A percentile compares a stretch with the other conserved stretches of the same genome.
Conservation (phyloP, 2,113 vertebrate species). For the Oncorhynchus keta region DNA sequence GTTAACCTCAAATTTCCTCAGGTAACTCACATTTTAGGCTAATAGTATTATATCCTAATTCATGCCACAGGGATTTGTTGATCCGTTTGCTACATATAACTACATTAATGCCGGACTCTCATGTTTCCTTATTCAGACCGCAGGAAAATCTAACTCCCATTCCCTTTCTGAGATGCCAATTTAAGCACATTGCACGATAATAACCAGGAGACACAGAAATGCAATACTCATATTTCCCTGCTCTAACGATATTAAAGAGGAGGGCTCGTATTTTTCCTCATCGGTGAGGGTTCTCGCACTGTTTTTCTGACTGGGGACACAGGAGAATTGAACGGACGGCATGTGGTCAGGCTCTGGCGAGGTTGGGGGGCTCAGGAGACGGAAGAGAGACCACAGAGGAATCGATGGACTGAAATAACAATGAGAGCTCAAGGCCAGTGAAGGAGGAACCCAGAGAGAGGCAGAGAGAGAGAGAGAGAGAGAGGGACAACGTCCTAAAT, state of each 20-base stretch:
- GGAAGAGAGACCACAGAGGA: slow-evolving; percentile 2
- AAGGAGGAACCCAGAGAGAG: neutral
- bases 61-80: neutral
- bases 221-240: slow-evolving; percentile 21
- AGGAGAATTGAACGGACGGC: slow-evolving; percentile 8
- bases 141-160: slow-evolving; percentile 14
- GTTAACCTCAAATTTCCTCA: slow-evolving; percentile 1
- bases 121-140: slow-evolving; percentile 18
- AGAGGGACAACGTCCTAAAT: neutral
- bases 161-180: slow-evolving; percentile 5
- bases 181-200: slow-evolving; percentile 4
- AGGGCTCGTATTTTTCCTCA: neutral
- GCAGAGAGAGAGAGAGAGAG: neutral
- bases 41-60: neutral
- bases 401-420: slow-evolving; percentile 28
- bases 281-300: neutral
- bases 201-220: slow-evolving; percentile 27
- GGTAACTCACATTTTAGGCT: neutral
- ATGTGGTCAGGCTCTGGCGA: slow-evolving; percentile 5
- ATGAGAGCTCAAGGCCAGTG: neutral
- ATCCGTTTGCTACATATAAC: neutral
- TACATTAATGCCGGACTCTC: slow-evolving; percentile 11
- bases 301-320: neutral
- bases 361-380: slow-evolving; percentile 9
- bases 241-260: slow-evolving; percentile 26